phyloP scores from a whole-genome alignment of 2,888 invertebrate genomes.

The Rhingia rostrata region DNA sequence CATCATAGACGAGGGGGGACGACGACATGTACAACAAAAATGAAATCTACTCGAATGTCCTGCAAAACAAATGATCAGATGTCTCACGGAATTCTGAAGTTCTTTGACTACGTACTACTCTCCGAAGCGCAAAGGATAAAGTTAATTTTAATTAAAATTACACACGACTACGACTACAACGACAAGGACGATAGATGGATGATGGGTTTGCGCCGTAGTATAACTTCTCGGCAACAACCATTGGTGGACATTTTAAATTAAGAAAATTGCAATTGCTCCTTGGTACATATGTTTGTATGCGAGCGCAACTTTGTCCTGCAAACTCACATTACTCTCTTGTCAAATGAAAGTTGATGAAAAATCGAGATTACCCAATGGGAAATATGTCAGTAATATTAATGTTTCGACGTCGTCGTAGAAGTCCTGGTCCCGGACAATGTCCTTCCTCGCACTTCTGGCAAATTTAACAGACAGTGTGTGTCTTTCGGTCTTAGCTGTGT shows the following conservation, averaged over 20 bases:
- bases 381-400: slow-evolving; percentile 72
- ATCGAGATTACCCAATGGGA: slow-evolving; percentile 73
- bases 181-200: slow-evolving; percentile 58
- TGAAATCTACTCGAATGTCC: not conserved
- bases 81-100: slow-evolving; percentile 26
- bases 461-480: slow-evolving; percentile 17
- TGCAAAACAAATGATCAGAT: slow-evolving; percentile 49
- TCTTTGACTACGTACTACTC: slow-evolving; percentile 40
- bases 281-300: slow-evolving; percentile 13
- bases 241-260: slow-evolving; percentile 66
- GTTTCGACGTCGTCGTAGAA: slow-evolving; percentile 42
- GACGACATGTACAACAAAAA: not conserved
- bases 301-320: slow-evolving; percentile 62
- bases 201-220: slow-evolving; percentile 20
- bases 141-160: slow-evolving; percentile 63
- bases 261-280: slow-evolving; percentile 56
- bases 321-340: slow-evolving; percentile 70
- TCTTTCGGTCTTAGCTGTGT: slow-evolving; percentile 28
- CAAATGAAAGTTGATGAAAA: slow-evolving; percentile 68
- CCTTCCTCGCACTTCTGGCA: slow-evolving; percentile 5
- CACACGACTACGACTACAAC: slow-evolving; percentile 42
- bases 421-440: slow-evolving; percentile 4
- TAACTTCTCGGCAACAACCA: slow-evolving; percentile 18
- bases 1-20: no score
- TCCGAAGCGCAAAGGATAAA: slow-evolving; percentile 44